Evolutionary conservation across 2,888 invertebrate species (phyloP).

Genomic region (Cryptops parisi): DNA sequence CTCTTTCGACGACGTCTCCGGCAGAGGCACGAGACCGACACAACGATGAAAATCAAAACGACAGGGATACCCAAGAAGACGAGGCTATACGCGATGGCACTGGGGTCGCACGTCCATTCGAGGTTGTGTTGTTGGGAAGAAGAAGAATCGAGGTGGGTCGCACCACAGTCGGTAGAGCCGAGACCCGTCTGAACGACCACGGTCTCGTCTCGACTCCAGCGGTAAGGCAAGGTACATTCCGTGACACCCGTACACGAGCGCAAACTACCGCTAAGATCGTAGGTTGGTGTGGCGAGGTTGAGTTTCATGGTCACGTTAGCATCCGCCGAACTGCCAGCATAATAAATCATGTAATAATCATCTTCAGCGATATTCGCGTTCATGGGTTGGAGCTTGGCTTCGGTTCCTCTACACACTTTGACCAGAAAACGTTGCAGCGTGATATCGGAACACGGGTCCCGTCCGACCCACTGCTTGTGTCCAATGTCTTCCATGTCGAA

Average conservation of each 20-base stretch:
- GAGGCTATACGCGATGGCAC: neutral
- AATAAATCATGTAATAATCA: neutral
- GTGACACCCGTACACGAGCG: neutral
- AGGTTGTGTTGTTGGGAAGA: too few relatives aligned
- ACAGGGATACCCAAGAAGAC: neutral
- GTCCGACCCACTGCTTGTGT: neutral
- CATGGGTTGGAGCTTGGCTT: neutral
- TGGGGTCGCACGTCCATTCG: neutral
- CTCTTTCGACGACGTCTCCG: neutral
- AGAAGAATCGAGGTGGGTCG: too few relatives aligned
- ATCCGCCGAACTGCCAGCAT: neutral
- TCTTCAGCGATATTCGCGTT: neutral
- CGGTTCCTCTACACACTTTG: neutral
- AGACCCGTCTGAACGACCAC: neutral
- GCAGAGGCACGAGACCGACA: neutral
- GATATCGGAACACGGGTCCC: slow-evolving; percentile 1
- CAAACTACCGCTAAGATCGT: slow-evolving; percentile 4
- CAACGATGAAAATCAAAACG: neutral
- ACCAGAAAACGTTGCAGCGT: neutral
- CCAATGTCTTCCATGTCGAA: neutral
- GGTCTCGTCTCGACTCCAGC: neutral
- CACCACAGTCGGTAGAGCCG: neutral
- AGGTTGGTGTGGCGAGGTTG: neutral
- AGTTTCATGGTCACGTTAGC: neutral
- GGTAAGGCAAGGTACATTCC: neutral